These are phyloP conservation scores for Penaeus chinensis DNA, from an alignment of 1,140 invertebrate species.

Conservation along the genomic window DNA sequence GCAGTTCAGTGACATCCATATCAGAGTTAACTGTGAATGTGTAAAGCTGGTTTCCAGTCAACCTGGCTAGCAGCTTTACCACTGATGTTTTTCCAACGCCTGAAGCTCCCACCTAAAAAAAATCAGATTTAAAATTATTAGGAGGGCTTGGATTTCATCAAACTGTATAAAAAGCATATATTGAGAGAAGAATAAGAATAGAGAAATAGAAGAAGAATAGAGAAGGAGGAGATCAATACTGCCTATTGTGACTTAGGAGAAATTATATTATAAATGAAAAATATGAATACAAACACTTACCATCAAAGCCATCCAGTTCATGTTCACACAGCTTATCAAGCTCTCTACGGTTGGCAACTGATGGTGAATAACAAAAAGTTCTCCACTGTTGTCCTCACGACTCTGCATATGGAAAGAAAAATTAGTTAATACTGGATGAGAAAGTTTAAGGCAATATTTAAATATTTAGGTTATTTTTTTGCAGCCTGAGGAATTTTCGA, in stretches of 20 bases:
- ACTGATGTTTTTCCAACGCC: constrained; percentile 86
- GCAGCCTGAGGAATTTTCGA: too few relatives aligned
- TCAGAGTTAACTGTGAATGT: constrained; percentile 89
- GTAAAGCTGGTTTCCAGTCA: constrained; percentile 80
- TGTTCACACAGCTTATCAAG: constrained; percentile 83
- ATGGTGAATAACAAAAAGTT: constrained; percentile 71
- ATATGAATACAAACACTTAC: constrained; percentile 71
- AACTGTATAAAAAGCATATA: too few relatives aligned
- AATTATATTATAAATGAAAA: background rate
- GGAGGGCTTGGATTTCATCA: background rate
- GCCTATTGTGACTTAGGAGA: too few relatives aligned
- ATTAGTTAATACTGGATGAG: background rate
- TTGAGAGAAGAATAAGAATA: too few relatives aligned
- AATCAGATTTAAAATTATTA: background rate
- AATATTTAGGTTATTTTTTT: too few relatives aligned
- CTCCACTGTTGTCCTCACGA: constrained; percentile 43
- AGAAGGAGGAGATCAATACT: too few relatives aligned
- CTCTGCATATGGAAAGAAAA: constrained; percentile 5
- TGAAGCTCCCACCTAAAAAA: constrained; percentile 78
- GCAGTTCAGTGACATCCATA: constrained; percentile 94
- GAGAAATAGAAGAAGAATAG: too few relatives aligned
- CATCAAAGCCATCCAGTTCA: constrained; percentile 92
- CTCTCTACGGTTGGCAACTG: constrained; percentile 79
- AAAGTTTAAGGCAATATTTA: too few relatives aligned
- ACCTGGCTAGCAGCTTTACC: constrained; percentile 80